Evolutionary conservation across 1,140 invertebrate genomes (phyloP), one percentile per base, ranked within the genome.

Genomic region (Drosophila repletoides): DNA sequence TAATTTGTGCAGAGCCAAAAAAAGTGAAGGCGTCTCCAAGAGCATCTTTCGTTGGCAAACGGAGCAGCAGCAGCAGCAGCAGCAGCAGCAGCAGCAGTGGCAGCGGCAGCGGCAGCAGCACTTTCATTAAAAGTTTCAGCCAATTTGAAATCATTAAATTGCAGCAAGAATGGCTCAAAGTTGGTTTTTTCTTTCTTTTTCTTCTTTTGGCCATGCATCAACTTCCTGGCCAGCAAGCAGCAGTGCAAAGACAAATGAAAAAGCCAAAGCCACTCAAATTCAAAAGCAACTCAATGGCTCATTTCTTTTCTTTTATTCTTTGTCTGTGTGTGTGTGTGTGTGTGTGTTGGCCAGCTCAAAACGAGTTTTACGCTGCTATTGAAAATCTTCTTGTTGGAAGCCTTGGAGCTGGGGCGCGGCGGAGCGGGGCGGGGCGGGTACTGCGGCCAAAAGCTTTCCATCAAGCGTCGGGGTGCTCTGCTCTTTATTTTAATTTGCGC

Each of bases 401-500:
- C n/a, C n/a, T 5, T 5, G 1, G 0, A 41, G 5, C 21, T 31
- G 14, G 3, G 14, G 24, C 21, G 24, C 7, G 5, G 14, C 14
- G 33, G 17, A 36, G 38, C 17, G 21, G 7, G 28, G 22, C 36
- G 12, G 12, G 10, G 5, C 17, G 1, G n/a, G 51, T 34, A n/a
- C 24, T 15, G 45, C 17, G 45, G 4, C 46, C 22, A 21, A 38
- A 64, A 36, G 53, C 46, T 67, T 67, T 67, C 56, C 56, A 67
- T 67, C 64, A 67, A 52, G 38, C 40, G 56, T 14, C 21, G 43
- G 26, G 38, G 6, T 10, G 36, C 33, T 6, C 21, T 72, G 68
- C 71, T 75, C 76, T 80, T 67, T 58, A 80, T 84, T 84, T 83
- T 84, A 83, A 83, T 84, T 84, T 84, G 67, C 43, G 17, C 45